Conservation (phyloP, 2,797 vertebrate genomes). For the Squalus acanthias region DNA sequence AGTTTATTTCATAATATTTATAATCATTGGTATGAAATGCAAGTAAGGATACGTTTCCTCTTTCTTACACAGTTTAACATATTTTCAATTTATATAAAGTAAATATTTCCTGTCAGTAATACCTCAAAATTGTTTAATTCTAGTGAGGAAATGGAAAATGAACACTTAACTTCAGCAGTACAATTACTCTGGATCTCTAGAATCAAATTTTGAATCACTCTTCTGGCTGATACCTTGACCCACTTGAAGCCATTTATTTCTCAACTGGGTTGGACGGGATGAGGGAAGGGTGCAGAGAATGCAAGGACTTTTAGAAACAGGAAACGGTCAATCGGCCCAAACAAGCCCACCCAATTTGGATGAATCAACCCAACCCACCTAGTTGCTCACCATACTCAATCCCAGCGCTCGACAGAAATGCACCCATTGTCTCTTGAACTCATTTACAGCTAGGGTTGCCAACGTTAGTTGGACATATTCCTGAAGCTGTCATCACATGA, state of each 20-base stretch:
- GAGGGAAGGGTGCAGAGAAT: not conserved
- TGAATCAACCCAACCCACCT: not conserved
- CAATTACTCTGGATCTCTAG: not conserved
- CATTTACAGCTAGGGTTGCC: not conserved
- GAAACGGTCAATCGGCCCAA: not conserved
- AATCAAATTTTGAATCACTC: not conserved
- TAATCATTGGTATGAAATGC: not conserved
- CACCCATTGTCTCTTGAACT: not conserved
- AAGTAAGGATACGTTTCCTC: not conserved
- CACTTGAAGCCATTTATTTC: not conserved
- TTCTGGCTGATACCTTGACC: not conserved
- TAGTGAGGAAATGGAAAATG: not conserved
- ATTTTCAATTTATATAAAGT: not conserved
- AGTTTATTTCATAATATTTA: slow-evolving; percentile 51
- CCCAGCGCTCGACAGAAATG: not conserved
- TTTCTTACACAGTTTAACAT: not conserved
- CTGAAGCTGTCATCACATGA: not conserved
- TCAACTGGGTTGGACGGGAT: not conserved
- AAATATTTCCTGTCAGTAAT: not conserved
- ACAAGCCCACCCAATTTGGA: not conserved
- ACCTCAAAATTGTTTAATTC: not conserved
- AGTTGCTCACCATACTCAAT: too few species aligned
- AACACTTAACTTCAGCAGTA: not conserved
- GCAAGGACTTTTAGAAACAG: not conserved
- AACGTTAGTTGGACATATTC: not conserved